Evolutionary conservation across 2,113 vertebrate genomes (phyloP).

Genomic region (Platysternon megacephalum): DNA sequence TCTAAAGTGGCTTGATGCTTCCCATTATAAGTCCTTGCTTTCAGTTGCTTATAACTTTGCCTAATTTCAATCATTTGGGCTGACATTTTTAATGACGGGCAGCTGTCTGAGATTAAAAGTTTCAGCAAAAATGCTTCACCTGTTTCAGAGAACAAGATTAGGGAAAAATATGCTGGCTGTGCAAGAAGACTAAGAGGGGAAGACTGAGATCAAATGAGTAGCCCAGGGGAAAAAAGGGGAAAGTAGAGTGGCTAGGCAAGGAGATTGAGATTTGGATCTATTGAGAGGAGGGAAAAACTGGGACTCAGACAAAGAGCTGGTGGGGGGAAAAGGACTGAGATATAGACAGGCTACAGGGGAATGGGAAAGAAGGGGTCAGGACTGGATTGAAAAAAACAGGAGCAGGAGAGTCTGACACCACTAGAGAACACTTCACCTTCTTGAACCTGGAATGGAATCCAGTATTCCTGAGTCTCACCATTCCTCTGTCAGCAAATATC

Average conservation of each 20-base stretch:
- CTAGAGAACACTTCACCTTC: background rate
- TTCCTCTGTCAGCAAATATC: too few relatives aligned
- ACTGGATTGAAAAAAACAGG: background rate
- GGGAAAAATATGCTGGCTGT: background rate
- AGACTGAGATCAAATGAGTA: background rate
- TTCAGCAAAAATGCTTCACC: background rate
- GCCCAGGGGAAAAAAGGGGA: background rate
- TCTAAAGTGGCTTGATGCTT: background rate
- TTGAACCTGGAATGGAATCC: too few relatives aligned
- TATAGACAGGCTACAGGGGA: background rate
- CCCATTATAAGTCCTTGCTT: background rate
- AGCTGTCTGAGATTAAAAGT: background rate
- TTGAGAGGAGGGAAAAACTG: background rate
- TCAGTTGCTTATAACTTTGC: background rate
- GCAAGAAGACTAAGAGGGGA: background rate
- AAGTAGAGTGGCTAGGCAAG: background rate
- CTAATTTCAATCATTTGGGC: background rate
- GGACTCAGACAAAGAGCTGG: background rate
- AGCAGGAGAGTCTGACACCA: background rate
- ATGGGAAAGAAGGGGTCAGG: background rate
- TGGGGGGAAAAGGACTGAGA: background rate
- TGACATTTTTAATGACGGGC: accelerated
- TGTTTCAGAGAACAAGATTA: background rate
- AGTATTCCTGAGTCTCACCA: too few relatives aligned
- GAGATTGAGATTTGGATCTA: too few relatives aligned